Evolutionary conservation across 2,888 invertebrate genomes (phyloP).

Genomic region (Rosalia funebris): DNA sequence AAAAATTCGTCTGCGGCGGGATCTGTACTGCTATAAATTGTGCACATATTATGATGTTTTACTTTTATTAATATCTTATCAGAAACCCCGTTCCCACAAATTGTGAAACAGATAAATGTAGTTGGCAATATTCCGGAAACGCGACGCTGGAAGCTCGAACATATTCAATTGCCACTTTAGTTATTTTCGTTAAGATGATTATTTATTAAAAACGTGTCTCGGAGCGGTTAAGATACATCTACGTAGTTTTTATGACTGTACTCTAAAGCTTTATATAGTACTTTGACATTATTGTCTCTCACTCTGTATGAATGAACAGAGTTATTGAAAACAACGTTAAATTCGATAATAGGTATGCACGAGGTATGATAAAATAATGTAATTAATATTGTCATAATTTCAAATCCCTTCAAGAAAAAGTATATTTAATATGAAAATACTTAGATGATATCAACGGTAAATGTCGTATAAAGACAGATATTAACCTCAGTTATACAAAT

Average conservation of each 20-base stretch:
- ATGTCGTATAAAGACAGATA: no score
- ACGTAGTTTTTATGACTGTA: background rate
- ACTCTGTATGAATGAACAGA: no score
- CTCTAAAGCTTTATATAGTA: background rate
- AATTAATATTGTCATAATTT: no score
- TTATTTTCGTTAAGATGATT: background rate
- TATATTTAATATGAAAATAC: no score
- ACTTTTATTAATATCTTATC: background rate
- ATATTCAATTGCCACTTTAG: background rate
- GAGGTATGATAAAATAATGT: no score
- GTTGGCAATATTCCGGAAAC: background rate
- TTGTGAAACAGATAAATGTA: background rate
- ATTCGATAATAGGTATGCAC: no score
- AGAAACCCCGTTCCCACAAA: background rate
- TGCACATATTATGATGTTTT: constrained; percentile 1
- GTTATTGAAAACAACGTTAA: no score
- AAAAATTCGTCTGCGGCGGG: no score
- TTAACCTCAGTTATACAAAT: no score
- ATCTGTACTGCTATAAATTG: constrained; percentile 1
- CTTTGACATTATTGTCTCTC: no score
- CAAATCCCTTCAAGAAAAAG: no score
- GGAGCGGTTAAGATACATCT: background rate
- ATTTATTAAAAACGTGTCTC: background rate
- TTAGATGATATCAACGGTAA: no score
- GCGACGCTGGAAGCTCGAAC: background rate